These are phyloP conservation scores for Daphoenositta chrysoptera DNA, from an alignment of 2,113 vertebrate genomes.

Conservation along the genomic window DNA sequence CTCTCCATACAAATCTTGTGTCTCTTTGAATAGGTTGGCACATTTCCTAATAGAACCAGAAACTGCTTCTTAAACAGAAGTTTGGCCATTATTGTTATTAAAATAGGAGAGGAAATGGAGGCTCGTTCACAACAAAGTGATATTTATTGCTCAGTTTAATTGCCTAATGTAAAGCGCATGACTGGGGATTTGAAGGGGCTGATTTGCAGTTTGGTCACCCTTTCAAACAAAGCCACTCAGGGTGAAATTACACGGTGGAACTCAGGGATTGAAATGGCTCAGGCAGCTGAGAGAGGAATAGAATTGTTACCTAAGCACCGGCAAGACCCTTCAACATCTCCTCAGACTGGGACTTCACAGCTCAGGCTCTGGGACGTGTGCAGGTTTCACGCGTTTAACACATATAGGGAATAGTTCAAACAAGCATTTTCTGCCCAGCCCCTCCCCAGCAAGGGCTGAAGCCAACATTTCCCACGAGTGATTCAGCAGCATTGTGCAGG, in stretches of 20 bases:
- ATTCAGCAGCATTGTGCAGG: background rate
- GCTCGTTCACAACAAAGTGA: constrained; percentile 19
- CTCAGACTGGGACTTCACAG: background rate
- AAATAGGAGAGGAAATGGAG: constrained; percentile 26
- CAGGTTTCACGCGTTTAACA: background rate
- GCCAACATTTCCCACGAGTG: background rate
- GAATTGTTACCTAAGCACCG: background rate
- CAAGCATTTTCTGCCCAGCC: background rate
- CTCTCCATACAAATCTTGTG: constrained; percentile 17
- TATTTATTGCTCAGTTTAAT: constrained; percentile 45
- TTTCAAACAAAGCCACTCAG: background rate
- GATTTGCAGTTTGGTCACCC: constrained; percentile 15
- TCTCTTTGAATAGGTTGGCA: constrained; percentile 23
- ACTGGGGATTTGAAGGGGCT: background rate
- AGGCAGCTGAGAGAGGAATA: background rate
- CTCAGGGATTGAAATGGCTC: background rate
- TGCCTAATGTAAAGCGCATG: constrained; percentile 4
- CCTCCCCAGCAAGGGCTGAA: background rate
- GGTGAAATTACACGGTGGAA: background rate
- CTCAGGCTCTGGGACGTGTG: background rate
- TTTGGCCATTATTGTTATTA: constrained; percentile 24
- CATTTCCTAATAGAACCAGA: constrained; percentile 18
- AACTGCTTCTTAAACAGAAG: constrained; percentile 39
- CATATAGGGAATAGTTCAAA: background rate
- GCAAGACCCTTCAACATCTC: background rate